These are phyloP conservation scores for Patiria miniata DNA, from an alignment of 35 echinoderm and acorn worm genomes.

Conservation along the genomic window DNA sequence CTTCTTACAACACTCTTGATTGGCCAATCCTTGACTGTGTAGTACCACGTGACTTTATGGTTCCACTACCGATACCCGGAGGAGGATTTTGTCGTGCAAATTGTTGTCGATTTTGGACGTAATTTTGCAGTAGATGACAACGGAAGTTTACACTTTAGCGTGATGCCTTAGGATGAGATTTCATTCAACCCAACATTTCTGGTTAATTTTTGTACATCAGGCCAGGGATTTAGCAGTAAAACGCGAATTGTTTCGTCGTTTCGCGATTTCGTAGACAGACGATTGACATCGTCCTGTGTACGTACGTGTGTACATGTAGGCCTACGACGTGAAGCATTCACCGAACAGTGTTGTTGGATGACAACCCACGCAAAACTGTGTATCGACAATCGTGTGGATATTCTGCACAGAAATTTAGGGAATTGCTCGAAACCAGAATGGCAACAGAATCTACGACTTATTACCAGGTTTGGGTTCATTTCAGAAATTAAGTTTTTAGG, in stretches of 20 bases:
- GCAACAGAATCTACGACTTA: background rate
- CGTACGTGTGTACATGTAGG: too few relatives aligned
- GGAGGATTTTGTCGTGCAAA: background rate
- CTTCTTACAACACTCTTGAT: conserved; percentile 10
- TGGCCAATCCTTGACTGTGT: background rate
- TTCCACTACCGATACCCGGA: background rate
- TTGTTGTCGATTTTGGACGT: background rate
- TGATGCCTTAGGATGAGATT: background rate
- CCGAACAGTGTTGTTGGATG: background rate
- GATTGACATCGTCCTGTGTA: too few relatives aligned
- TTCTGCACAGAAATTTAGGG: background rate
- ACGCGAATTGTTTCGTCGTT: background rate
- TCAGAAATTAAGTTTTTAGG: too few relatives aligned
- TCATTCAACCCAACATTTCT: background rate
- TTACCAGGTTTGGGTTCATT: background rate
- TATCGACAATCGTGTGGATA: background rate
- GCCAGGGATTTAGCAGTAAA: background rate
- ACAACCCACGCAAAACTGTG: conserved; percentile 7
- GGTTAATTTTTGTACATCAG: background rate
- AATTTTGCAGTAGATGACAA: background rate
- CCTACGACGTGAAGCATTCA: too few relatives aligned
- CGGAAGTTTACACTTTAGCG: background rate
- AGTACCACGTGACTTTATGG: conserved; percentile 10
- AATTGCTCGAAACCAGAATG: conserved; percentile 1
- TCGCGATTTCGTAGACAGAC: background rate